A percentile compares a stretch with the other conserved stretches of the same genome.
Evolutionary conservation across 2,113 vertebrate genomes (phyloP).

Genomic region (Ammodytes dubius): DNA sequence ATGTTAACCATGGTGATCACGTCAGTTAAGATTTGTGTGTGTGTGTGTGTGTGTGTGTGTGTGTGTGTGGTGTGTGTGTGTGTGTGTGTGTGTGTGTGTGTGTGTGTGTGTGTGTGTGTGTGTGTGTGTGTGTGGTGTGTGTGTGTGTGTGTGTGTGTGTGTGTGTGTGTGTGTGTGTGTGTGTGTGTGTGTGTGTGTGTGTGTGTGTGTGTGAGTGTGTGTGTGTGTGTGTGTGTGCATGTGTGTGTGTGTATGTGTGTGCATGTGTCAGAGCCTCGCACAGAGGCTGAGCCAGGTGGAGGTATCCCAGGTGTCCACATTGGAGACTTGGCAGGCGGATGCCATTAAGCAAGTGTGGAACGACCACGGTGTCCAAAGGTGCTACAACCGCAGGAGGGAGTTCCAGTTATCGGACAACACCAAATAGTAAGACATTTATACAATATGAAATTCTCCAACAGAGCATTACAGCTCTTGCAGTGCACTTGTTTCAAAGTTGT

Average conservation of each 20-base stretch:
- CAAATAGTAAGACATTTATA: constrained; percentile 85
- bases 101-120: constrained; percentile 46
- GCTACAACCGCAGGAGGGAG: constrained; percentile 86
- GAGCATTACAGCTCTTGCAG: not conserved
- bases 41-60: constrained; percentile 8
- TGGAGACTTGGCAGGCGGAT: constrained; percentile 82
- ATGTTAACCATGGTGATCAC: too few relatives aligned
- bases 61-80: constrained; percentile 37
- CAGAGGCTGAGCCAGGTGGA: constrained; percentile 82
- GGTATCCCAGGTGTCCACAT: constrained; percentile 59
- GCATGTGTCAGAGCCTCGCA: constrained; percentile 80
- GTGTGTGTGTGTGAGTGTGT: too few relatives aligned
- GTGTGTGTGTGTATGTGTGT: constrained; percentile 41
- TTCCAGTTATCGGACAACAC: constrained; percentile 89
- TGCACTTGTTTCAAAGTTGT: not conserved
- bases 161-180: too few relatives aligned
- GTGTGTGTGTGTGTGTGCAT: constrained; percentile 58
- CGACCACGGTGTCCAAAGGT: constrained; percentile 87
- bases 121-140: constrained; percentile 51
- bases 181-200: too few relatives aligned
- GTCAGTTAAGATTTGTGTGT: too few relatives aligned
- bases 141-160: constrained; percentile 14
- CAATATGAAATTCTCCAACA: not conserved
- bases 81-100: constrained; percentile 56
- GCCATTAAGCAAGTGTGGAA: constrained; percentile 88